Conservation (phyloP, 2,888 invertebrate genomes). For the Ellobium chinense region DNA sequence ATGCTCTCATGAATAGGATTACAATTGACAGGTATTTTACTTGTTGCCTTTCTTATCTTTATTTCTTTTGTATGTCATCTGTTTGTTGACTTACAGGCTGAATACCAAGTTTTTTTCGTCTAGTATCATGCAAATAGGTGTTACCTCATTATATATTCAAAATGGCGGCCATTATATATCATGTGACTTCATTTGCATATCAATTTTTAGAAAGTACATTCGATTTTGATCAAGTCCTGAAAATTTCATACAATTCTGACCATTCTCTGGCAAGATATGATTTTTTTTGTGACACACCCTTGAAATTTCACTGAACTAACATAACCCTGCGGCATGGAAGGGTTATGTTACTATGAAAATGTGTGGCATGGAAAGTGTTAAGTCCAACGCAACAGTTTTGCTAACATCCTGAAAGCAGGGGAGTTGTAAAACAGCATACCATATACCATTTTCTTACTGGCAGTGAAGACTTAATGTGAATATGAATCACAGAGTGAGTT, state of each 20-base stretch:
- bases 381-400: too few relatives aligned
- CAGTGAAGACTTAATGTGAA: too few relatives aligned
- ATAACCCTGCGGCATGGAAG: too few relatives aligned
- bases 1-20: background rate
- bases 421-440: too few relatives aligned
- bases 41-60: background rate
- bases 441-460: too few relatives aligned
- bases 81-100: background rate
- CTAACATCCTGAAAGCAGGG: too few relatives aligned
- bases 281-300: too few relatives aligned
- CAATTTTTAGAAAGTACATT: background rate
- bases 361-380: too few relatives aligned
- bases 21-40: background rate
- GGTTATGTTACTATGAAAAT: too few relatives aligned
- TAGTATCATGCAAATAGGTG: background rate
- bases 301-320: too few relatives aligned
- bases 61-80: background rate
- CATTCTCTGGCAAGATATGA: background rate
- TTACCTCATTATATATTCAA: constrained; percentile 1
- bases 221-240: background rate
- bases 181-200: background rate
- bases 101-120: background rate
- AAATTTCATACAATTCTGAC: background rate
- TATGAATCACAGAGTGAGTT: too few relatives aligned
- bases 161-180: background rate